Evolutionary conservation across 2,113 vertebrate genomes (phyloP), one percentile per base, ranked within the genome.

Genomic region (Sciurus niger): DNA sequence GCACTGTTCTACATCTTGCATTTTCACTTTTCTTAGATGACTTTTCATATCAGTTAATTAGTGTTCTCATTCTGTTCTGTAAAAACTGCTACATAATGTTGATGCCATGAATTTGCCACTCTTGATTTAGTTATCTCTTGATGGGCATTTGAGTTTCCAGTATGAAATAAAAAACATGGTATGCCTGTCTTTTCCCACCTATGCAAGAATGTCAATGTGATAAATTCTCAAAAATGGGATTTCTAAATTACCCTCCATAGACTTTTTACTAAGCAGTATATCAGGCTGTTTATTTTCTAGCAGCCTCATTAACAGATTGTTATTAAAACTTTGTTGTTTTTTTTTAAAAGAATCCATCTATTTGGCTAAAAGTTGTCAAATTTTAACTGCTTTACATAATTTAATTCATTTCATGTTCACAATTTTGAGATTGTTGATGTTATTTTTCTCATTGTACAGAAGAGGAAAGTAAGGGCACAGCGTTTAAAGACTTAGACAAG

Each of bases 391-490:
- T 96, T 94, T 89, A 84, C 2, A 17, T 94, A 37, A 84, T 89
- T 85, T 97, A 95, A 68, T 28, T 94, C 43, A 90, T 92, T 78
- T 97, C 87, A 70, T 96, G 3, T 94, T 94, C 51, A n/a, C 43
- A 93, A 28, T 30, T 82, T 34, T 72, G 67, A 94, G 60, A 90
- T 92, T 78, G 37, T 83, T 92, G 68, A 37, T 94, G 28, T 53
- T 51, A 6, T 74, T 91, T 65, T 94, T 72, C 25, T 28, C 60
- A 51, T 82, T 94, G 43, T 84, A 84, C 25, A 63, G 90, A 84
- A 88, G 53, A 98, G 76, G 79, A 84, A 91, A 60, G 25, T 78
- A 30, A 24, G 13, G 84, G 40, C 67, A 90, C 14, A 68, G 93
- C 58, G 17, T 87, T 89, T 25, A 67, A 92, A 90, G 40, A 48